Conservation (phyloP, 2,888 invertebrate species). For the Xylota sylvarum region DNA sequence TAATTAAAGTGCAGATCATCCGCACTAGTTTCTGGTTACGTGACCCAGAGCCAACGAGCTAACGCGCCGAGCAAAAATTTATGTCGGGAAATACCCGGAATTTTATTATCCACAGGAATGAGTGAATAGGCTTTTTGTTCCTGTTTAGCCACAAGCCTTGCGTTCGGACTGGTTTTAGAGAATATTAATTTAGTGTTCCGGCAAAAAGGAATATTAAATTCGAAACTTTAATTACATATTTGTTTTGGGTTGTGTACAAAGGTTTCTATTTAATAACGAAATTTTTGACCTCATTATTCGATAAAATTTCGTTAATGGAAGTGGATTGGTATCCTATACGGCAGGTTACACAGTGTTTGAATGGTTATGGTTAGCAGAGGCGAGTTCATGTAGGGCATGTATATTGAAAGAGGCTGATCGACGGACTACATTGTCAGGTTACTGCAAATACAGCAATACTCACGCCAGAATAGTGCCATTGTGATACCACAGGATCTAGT, state of each 20-base stretch:
- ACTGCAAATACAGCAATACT: too few relatives aligned
- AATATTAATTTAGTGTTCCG: not conserved
- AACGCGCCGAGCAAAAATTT: not conserved
- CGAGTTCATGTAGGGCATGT: too few relatives aligned
- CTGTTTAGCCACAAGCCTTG: not conserved
- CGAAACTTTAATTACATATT: not conserved
- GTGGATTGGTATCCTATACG: too few relatives aligned
- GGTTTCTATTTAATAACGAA: not conserved
- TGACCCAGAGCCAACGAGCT: not conserved
- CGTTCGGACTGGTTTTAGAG: not conserved
- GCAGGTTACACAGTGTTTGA: too few relatives aligned
- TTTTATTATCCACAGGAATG: slow-evolving; percentile 1
- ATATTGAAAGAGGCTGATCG: too few relatives aligned
- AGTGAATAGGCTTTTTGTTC: not conserved
- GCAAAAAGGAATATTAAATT: not conserved
- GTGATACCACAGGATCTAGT: too few relatives aligned
- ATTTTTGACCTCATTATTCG: not conserved
- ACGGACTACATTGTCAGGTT: too few relatives aligned
- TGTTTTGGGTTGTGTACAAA: not conserved
- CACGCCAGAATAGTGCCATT: too few relatives aligned
- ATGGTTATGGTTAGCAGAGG: too few relatives aligned
- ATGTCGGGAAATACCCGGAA: not conserved
- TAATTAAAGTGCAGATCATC: slow-evolving; percentile 28
- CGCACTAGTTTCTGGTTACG: not conserved
- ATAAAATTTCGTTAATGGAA: too few relatives aligned